Evolutionary conservation across 2,797 vertebrate genomes (phyloP).

Genomic region (Anguilla obscura): DNA sequence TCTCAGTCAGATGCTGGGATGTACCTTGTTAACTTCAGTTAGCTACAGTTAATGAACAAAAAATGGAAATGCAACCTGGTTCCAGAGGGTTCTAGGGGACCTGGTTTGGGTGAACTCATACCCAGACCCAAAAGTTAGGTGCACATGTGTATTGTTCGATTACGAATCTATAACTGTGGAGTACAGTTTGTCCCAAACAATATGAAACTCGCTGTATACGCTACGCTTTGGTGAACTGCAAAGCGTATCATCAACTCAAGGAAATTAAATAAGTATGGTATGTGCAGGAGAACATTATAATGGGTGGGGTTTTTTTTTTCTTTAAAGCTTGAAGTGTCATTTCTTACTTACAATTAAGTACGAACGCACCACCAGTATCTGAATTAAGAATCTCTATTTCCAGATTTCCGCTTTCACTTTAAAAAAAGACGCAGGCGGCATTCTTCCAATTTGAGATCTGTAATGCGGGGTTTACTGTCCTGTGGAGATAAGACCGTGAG

Average conservation of each 20-base stretch:
- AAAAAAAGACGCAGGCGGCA: constrained; percentile 62
- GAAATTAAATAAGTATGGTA: constrained; percentile 44
- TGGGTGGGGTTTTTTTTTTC: constrained; percentile 47
- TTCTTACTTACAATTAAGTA: constrained; percentile 66
- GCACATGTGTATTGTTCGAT: no score
- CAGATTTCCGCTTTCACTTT: constrained; percentile 73
- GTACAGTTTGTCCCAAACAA: constrained; percentile 47
- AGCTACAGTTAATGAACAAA: not conserved
- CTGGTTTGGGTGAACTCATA: no score
- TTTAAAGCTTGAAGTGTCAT: constrained; percentile 57
- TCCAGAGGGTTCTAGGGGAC: no score
- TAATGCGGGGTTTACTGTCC: constrained; percentile 73
- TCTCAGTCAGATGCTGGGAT: not conserved
- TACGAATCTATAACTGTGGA: no score
- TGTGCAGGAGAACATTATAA: constrained; percentile 44
- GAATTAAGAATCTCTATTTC: constrained; percentile 65
- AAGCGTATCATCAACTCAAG: constrained; percentile 61
- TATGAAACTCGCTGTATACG: not conserved
- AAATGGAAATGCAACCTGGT: no score
- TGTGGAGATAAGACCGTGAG: constrained; percentile 73
- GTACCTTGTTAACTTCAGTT: not conserved
- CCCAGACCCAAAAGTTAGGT: no score
- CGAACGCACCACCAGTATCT: constrained; percentile 64
- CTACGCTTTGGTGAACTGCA: constrained; percentile 55
- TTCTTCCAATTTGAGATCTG: constrained; percentile 70